phyloP scores from a whole-genome alignment of 1,140 invertebrate species.

The Theocolax elegans region DNA sequence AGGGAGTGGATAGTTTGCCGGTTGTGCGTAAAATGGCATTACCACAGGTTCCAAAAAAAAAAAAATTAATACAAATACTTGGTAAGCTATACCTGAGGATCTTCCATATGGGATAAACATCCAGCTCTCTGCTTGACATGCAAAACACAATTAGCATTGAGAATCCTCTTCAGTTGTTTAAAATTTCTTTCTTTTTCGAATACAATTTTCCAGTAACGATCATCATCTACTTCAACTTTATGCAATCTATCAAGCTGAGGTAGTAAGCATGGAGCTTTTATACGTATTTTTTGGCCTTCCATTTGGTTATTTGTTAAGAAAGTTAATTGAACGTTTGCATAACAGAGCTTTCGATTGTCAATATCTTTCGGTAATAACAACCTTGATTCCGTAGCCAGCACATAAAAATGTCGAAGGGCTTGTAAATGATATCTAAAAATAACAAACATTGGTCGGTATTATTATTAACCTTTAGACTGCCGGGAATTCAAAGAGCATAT shows the following conservation, averaged over 20 bases:
- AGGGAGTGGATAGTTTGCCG: too few species aligned
- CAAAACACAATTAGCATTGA: constrained; percentile 78
- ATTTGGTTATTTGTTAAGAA: constrained; percentile 67
- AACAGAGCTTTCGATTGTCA: constrained; percentile 80
- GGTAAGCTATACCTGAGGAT: constrained; percentile 78
- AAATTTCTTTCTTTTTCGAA: constrained; percentile 87
- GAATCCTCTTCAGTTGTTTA: constrained; percentile 80
- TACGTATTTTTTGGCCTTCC: constrained; percentile 68
- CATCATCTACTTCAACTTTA: constrained; percentile 83
- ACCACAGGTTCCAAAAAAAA: too few species aligned
- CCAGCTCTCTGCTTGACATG: constrained; percentile 91
- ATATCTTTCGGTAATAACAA: constrained; percentile 89
- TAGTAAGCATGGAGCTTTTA: constrained; percentile 86
- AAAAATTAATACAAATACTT: constrained; percentile 7
- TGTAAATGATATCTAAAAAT: constrained; percentile 88
- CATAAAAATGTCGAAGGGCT: constrained; percentile 95
- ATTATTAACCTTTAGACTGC: too few species aligned
- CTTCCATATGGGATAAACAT: constrained; percentile 87
- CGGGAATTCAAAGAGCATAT: too few species aligned
- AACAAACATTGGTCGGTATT: too few species aligned
- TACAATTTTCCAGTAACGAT: constrained; percentile 87
- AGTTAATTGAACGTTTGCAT: constrained; percentile 79
- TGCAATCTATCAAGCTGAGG: constrained; percentile 83
- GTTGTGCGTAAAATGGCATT: too few species aligned
- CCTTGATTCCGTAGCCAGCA: constrained; percentile 89